Percentiles rank a stretch among this genome's conserved stretches.
phyloP scores from a whole-genome alignment of 2,888 invertebrate genomes.

The Nebria brevicollis region DNA sequence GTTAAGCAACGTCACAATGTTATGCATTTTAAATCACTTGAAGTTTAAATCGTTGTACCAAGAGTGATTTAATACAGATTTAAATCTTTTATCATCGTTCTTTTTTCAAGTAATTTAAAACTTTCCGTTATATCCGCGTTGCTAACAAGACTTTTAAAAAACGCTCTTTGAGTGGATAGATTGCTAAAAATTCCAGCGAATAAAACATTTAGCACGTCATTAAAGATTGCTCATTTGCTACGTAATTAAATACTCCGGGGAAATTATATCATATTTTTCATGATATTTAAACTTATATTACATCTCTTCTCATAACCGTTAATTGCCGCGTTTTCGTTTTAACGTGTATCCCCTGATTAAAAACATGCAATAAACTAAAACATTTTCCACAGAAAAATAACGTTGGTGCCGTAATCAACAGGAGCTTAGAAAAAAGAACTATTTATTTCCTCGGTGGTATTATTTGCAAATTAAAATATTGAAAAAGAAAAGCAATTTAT shows the following conservation, averaged over 20 bases:
- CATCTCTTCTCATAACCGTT: neutral
- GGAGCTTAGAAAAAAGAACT: too few species aligned
- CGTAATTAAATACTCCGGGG: neutral
- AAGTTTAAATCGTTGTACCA: neutral
- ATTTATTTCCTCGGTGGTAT: too few species aligned
- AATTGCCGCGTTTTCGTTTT: neutral
- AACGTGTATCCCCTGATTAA: neutral
- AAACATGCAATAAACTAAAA: neutral
- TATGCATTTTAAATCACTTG: neutral
- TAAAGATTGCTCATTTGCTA: neutral
- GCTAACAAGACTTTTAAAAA: neutral
- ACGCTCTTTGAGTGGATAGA: neutral
- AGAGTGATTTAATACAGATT: neutral
- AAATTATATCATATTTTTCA: neutral
- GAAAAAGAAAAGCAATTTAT: neutral
- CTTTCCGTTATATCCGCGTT: neutral
- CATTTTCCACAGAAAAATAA: neutral
- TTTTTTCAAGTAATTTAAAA: neutral
- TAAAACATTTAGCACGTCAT: neutral
- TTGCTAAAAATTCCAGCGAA: neutral
- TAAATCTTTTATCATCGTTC: neutral
- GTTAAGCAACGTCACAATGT: neutral
- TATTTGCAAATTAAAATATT: too few species aligned
- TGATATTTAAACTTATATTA: neutral
- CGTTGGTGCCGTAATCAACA: too few species aligned